Conservation (phyloP, 2,113 vertebrate species). For the Zosterops lateralis region DNA sequence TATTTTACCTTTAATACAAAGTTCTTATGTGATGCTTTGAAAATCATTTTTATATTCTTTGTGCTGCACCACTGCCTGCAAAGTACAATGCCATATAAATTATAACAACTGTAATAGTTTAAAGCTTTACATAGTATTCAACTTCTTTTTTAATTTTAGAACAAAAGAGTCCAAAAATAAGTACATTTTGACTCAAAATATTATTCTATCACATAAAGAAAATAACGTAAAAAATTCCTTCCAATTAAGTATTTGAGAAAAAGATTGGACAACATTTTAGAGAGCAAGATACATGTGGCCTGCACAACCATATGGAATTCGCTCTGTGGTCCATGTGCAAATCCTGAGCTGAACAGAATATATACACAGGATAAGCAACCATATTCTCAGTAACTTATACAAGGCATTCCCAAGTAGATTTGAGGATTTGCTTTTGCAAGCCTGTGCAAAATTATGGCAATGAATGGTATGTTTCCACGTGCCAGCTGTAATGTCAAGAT, state of each 20-base stretch:
- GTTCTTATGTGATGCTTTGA: not conserved
- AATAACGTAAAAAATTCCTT: not conserved
- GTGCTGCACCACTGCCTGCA: not conserved
- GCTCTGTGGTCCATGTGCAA: not conserved
- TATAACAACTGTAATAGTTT: not conserved
- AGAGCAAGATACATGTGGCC: not conserved
- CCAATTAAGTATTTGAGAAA: not conserved
- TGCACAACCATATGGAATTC: not conserved
- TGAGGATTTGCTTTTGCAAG: not conserved
- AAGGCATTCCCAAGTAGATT: not conserved
- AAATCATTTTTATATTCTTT: not conserved
- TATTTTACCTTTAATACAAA: not conserved
- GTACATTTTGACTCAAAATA: not conserved
- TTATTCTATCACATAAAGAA: not conserved
- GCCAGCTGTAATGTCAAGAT: not conserved
- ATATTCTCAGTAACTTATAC: not conserved
- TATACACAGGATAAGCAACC: not conserved
- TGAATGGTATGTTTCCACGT: not conserved
- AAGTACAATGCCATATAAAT: not conserved
- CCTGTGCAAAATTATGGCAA: not conserved
- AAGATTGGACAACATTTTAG: not conserved
- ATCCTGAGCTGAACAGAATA: not conserved
- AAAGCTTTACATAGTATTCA: not conserved
- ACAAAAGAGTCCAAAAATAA: not conserved
- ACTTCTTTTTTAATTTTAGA: not conserved